Evolutionary conservation across 1,140 invertebrate species (phyloP), one percentile per base, ranked within the genome.

Genomic region (Leptinotarsa texana): DNA sequence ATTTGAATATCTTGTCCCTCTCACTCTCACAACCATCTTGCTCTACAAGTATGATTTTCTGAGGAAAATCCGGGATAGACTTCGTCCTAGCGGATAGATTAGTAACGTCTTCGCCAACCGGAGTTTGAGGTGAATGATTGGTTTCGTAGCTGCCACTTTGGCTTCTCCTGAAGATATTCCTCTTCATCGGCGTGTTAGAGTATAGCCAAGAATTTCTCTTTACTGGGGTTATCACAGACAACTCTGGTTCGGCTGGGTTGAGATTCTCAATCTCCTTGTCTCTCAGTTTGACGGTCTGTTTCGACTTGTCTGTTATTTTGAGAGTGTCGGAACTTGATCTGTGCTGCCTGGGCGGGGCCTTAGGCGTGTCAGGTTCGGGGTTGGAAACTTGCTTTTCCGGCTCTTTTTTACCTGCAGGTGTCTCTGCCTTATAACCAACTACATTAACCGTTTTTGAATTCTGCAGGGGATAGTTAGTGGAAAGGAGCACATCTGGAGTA

Each of bases 231-330:
- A 82, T 74, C n/a, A 57, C 33, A 42, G 33, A 6, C 27, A 21
- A 13, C 27, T 65, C 63, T 22, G 13, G 21, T 24, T 65, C 21
- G 13, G 21, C 69, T 57, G 42, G 8, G 21, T 90, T 88, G 1
- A 91, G 92, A 49, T 92, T 85, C 42, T 90, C 90, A 65, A 92
- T 84, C 0, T 92, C 92, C 78, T 92, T 90, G 78, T 90, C 87
- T 57, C 91, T 89, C 21, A 91, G 86, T 81, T 91, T 89, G 69
- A 92, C 90, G 4, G 88, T 87, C 1, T 87, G 87, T 68, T 81
- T 82, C 13, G 85, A 86, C 8, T 42, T 42, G 33, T 42, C 33
- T 57, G 51, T 57, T 57, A 15, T 42, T 42, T 42, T 42, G 33
- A 42, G 33, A 1, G 88, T 85, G 75, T 88, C 86, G n/a, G 88